Evolutionary conservation across 1,140 invertebrate species (phyloP).

Genomic region (Homarus americanus): DNA sequence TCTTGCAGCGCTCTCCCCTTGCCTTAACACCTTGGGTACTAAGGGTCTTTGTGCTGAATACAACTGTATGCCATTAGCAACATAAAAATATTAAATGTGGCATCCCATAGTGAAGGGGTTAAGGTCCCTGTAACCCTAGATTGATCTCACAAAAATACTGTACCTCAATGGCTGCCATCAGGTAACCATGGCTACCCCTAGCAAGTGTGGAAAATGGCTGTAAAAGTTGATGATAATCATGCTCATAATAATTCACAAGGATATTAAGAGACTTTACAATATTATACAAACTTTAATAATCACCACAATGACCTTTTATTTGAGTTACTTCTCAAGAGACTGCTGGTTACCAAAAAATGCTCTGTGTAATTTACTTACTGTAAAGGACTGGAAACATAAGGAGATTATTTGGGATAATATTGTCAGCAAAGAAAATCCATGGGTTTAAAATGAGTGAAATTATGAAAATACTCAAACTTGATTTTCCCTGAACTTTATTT

Average conservation of each 20-base stretch:
- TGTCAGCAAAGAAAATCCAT: not conserved
- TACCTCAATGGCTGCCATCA: no score
- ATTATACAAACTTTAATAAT: constrained; percentile 44
- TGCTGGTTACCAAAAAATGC: not conserved
- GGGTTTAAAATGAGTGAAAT: not conserved
- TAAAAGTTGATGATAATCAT: no score
- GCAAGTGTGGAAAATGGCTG: no score
- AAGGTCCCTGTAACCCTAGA: no score
- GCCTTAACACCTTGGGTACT: no score
- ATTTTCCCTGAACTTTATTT: not conserved
- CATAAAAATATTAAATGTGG: no score
- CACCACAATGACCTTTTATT: constrained; percentile 9
- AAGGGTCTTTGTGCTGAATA: no score
- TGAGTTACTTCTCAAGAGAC: constrained; percentile 13
- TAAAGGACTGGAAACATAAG: not conserved
- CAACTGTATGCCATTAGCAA: no score
- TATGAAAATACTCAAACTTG: not conserved
- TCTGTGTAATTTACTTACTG: not conserved
- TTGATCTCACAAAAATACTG: no score
- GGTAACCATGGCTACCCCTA: no score
- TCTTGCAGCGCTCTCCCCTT: no score
- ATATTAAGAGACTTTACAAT: not conserved
- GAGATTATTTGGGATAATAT: not conserved
- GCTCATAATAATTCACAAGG: not conserved
- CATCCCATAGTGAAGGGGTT: no score